These are phyloP conservation scores for Drosophila trapezifrons DNA, from an alignment of 1,140 invertebrate species.

Conservation along the genomic window DNA sequence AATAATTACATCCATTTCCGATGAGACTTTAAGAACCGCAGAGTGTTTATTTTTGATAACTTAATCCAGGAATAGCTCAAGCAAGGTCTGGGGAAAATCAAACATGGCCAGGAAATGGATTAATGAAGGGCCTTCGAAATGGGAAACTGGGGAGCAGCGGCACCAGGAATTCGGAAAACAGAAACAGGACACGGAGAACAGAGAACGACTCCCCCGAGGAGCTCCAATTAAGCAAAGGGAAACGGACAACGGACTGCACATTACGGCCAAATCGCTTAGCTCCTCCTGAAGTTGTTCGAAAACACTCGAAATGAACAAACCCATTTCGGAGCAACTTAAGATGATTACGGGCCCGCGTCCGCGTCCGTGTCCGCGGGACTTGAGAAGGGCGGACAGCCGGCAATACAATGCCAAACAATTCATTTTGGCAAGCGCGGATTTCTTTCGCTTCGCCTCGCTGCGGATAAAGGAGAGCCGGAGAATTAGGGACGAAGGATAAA, in stretches of 20 bases:
- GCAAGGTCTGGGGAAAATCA: slow-evolving; percentile 10
- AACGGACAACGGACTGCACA: slow-evolving; percentile 32
- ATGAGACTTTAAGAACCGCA: slow-evolving; percentile 18
- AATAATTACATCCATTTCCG: slow-evolving; percentile 21
- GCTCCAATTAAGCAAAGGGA: slow-evolving; percentile 47
- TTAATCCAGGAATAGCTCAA: slow-evolving; percentile 1
- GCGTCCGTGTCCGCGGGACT: neutral
- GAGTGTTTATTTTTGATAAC: slow-evolving; percentile 7
- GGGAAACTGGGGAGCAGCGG: slow-evolving; percentile 1
- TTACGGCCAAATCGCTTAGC: slow-evolving; percentile 42
- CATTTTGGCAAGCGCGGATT: slow-evolving; percentile 69
- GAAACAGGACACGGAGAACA: too few relatives aligned
- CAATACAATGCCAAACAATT: slow-evolving; percentile 76
- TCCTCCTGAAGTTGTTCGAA: slow-evolving; percentile 43
- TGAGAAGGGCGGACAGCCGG: slow-evolving; percentile 23
- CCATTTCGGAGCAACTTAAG: slow-evolving; percentile 78
- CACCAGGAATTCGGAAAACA: slow-evolving; percentile 8
- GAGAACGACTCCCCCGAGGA: slow-evolving; percentile 35
- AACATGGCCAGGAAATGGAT: slow-evolving; percentile 22
- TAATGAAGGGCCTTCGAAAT: slow-evolving; percentile 25
- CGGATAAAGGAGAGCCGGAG: slow-evolving; percentile 22
- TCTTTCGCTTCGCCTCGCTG: slow-evolving; percentile 43
- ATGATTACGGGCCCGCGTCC: slow-evolving; percentile 60
- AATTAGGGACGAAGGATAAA: slow-evolving; percentile 12
- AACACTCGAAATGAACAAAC: slow-evolving; percentile 73